Conservation (phyloP, 1,140 invertebrate species). For the Ceratosolen solmsi region DNA sequence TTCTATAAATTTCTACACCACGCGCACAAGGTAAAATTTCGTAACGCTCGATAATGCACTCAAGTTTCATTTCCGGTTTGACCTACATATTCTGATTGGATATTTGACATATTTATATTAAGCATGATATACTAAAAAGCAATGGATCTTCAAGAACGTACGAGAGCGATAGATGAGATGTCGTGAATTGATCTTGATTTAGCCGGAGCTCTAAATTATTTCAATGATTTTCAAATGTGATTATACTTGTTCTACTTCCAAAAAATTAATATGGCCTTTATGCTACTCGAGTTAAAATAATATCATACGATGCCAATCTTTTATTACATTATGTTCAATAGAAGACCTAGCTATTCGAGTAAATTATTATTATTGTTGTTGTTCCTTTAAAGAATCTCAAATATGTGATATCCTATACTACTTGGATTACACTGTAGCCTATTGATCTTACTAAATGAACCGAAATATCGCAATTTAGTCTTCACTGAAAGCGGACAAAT, state of each 20-base stretch:
- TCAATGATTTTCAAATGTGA: not conserved
- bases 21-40: constrained; percentile 43
- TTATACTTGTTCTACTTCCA: not conserved
- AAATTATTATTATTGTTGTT: too few species aligned
- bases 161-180: not conserved
- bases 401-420: too few species aligned
- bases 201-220: not conserved
- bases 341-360: too few species aligned
- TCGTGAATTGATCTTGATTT: not conserved
- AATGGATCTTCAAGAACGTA: not conserved
- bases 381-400: too few species aligned
- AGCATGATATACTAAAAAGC: constrained; percentile 34
- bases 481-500: not conserved
- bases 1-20: constrained; percentile 20
- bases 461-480: not conserved
- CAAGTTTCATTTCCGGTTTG: constrained; percentile 52
- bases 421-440: too few species aligned
- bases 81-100: constrained; percentile 49
- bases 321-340: too few species aligned
- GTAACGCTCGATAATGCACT: constrained; percentile 47
- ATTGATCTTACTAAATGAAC: not conserved
- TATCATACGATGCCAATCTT: too few species aligned
- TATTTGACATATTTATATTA: constrained; percentile 45
- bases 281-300: not conserved
- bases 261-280: not conserved